Evolutionary conservation across 2,888 invertebrate genomes (phyloP), one percentile per base, ranked within the genome.

Genomic region (Luffia ferchaultella): DNA sequence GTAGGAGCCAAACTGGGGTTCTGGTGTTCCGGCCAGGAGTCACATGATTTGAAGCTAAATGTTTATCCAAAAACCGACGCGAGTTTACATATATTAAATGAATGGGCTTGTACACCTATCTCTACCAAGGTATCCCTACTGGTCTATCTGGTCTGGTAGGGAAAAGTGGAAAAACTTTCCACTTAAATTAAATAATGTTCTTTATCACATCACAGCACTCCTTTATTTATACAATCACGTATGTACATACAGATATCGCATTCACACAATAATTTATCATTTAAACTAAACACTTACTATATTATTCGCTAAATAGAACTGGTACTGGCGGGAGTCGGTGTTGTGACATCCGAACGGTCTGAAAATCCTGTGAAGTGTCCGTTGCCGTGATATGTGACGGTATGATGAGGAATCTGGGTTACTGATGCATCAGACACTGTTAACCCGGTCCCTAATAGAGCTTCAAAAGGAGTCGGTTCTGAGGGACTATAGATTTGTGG

Each of bases 131-230:
- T n/a, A n/a, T n/a, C n/a, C n/a, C n/a, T n/a, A n/a, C n/a, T n/a
- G n/a, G n/a, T n/a, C n/a, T n/a, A n/a, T n/a, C n/a, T n/a, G n/a
- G n/a, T n/a, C n/a, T n/a, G n/a, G n/a, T n/a, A n/a, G n/a, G n/a
- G n/a, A n/a, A n/a, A n/a, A n/a, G n/a, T n/a, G n/a, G n/a, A n/a
- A n/a, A n/a, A n/a, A n/a, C n/a, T n/a, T n/a, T n/a, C n/a, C n/a
- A n/a, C n/a, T n/a, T n/a, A n/a, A n/a, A n/a, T n/a, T n/a, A n/a
- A n/a, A n/a, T n/a, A n/a, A n/a, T n/a, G n/a, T n/a, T n/a, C n/a
- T n/a, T n/a, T n/a, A n/a, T n/a, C n/a, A 51, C 75, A 79, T 78
- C 80, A 79, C 80, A 79, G 60, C 70, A 73, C 66, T 65, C 73
- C 74, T 76, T 78, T 76, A 75, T 69, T 76, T 65, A 58, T 60